phyloP scores from a whole-genome alignment of 2,888 invertebrate species.

The Tholera decimalis region DNA sequence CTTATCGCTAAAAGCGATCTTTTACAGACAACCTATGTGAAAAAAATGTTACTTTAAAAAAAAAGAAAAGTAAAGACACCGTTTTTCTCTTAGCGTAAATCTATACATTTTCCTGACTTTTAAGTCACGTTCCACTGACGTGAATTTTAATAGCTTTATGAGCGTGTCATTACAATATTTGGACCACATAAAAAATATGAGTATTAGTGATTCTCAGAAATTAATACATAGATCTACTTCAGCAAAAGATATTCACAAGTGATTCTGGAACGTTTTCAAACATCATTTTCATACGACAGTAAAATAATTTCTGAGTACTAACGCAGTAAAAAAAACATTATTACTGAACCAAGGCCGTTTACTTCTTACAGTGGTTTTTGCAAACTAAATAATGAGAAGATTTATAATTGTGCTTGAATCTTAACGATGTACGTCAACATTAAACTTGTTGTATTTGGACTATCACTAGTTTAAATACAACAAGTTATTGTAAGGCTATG shows the following conservation, averaged over 20 bases:
- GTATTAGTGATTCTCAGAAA: not conserved
- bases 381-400: conserved; percentile 37
- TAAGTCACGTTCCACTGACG: not conserved
- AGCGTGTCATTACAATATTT: not conserved
- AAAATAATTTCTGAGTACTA: conserved; percentile 24
- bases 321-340: conserved; percentile 39
- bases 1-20: too few species aligned
- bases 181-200: not conserved
- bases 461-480: not conserved
- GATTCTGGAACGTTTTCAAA: not conserved
- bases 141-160: not conserved
- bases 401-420: conserved; percentile 18
- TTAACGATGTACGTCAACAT: conserved; percentile 9
- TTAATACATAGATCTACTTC: not conserved
- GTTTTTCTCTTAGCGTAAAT: not conserved
- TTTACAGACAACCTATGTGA: too few species aligned
- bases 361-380: conserved; percentile 30
- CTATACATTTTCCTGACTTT: not conserved
- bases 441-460: conserved; percentile 1
- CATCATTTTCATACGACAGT: conserved; percentile 8
- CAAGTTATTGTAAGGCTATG: not conserved
- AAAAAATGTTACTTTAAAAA: not conserved
- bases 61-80: not conserved
- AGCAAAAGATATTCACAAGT: not conserved
- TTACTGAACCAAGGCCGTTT: conserved; percentile 36